Conservation (phyloP, 1,140 invertebrate genomes). For the Andrena cerasifolii region DNA sequence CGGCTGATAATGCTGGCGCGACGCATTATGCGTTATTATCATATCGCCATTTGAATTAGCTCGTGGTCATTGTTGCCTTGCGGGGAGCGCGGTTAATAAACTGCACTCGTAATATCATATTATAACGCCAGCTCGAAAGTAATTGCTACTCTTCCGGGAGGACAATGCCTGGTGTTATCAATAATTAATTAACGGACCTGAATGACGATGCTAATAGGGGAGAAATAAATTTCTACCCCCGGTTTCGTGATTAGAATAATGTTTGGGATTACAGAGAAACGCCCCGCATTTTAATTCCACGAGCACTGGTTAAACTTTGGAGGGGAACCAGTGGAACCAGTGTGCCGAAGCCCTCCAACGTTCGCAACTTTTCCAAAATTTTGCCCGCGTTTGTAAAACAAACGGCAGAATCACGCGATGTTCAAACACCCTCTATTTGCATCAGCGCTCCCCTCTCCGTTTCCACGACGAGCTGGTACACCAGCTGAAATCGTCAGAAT, state of each 20-base stretch:
- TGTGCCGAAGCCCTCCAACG: too few species aligned
- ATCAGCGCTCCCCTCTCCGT: too few species aligned
- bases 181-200: not conserved
- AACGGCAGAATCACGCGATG: too few species aligned
- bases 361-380: too few species aligned
- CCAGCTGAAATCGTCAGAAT: too few species aligned
- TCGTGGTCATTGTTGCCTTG: not conserved
- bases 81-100: not conserved
- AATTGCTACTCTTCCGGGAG: not conserved
- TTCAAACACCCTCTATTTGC: too few species aligned
- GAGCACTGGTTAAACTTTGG: too few species aligned
- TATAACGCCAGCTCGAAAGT: slow-evolving; percentile 2
- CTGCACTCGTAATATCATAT: not conserved
- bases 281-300: too few species aligned
- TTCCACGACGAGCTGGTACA: too few species aligned
- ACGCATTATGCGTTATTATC: not conserved
- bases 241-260: not conserved
- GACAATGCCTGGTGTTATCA: not conserved
- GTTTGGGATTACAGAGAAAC: not conserved
- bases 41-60: slow-evolving; percentile 3
- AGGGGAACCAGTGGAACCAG: too few species aligned
- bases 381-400: too few species aligned
- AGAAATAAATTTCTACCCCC: not conserved
- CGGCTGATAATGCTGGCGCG: not conserved
- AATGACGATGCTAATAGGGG: not conserved